phyloP scores from a whole-genome alignment of 2,888 invertebrate genomes.

The Aproaerema taeniolella region DNA sequence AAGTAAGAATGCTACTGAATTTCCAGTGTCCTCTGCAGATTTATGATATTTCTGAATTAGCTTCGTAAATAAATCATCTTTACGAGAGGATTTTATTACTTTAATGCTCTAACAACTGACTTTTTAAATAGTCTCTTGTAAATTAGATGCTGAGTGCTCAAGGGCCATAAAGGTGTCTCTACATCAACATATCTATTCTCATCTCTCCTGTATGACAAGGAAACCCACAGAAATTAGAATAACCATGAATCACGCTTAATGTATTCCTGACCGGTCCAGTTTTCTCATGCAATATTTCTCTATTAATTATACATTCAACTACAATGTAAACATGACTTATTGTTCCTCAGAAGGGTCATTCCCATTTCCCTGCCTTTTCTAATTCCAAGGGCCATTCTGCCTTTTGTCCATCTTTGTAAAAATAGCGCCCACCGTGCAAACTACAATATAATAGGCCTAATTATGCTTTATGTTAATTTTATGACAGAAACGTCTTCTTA shows the following conservation, averaged over 20 bases:
- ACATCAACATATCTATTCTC: slow-evolving; percentile 11
- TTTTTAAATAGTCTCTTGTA: too few relatives aligned
- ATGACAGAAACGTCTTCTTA: slow-evolving; percentile 47
- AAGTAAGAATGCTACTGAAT: too few relatives aligned
- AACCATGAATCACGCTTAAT: slow-evolving; percentile 23
- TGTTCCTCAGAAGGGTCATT: slow-evolving; percentile 30
- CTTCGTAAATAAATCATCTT: too few relatives aligned
- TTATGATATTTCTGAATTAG: too few relatives aligned
- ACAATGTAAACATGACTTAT: slow-evolving; percentile 68
- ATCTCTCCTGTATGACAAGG: slow-evolving; percentile 15
- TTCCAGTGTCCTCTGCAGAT: too few relatives aligned
- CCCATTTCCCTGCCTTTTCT: slow-evolving; percentile 15
- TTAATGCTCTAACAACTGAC: too few relatives aligned
- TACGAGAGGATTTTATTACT: too few relatives aligned
- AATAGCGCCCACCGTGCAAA: slow-evolving; percentile 62
- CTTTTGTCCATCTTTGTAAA: slow-evolving; percentile 48
- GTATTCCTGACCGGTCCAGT: slow-evolving; percentile 45
- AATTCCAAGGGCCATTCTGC: slow-evolving; percentile 7
- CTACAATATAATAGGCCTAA: slow-evolving; percentile 65
- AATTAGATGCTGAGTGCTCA: slow-evolving; percentile 14
- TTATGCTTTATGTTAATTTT: slow-evolving; percentile 70
- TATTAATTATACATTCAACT: slow-evolving; percentile 72
- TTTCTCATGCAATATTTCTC: slow-evolving; percentile 68
- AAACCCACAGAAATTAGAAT: slow-evolving; percentile 27
- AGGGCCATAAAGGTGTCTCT: slow-evolving; percentile 11